Evolutionary conservation across 2,797 vertebrate genomes (phyloP).

Genomic region (Cheirogaleus major): DNA sequence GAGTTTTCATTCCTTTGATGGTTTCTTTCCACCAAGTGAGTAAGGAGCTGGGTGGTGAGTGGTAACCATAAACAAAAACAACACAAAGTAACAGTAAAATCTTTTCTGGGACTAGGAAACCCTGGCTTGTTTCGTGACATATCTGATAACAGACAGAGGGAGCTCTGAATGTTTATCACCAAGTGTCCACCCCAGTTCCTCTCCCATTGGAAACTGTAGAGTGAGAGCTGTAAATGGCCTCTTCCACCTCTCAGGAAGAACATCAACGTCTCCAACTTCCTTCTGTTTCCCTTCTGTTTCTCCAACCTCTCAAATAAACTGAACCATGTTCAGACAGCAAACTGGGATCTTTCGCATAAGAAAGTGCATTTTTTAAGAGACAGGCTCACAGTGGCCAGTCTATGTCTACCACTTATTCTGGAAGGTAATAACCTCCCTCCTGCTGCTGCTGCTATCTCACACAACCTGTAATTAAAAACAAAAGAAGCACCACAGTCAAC

Average conservation of each 20-base stretch:
- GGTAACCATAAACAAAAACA: neutral
- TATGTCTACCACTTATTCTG: neutral
- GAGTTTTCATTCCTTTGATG: neutral
- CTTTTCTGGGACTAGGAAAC: neutral
- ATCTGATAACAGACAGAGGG: neutral
- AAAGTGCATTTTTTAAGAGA: neutral
- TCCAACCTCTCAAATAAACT: neutral
- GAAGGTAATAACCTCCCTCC: constrained; percentile 67
- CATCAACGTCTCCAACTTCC: neutral
- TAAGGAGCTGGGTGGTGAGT: neutral
- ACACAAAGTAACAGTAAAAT: neutral
- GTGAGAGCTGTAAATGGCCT: neutral
- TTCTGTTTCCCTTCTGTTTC: neutral
- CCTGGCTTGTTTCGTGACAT: neutral
- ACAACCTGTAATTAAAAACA: constrained; percentile 63
- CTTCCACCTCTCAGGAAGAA: neutral
- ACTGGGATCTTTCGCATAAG: rapidly evolving
- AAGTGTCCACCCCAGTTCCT: rapidly evolving
- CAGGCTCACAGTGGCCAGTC: rapidly evolving
- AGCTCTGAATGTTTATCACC: rapidly evolving
- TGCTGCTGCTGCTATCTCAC: constrained; percentile 78
- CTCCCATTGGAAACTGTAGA: rapidly evolving
- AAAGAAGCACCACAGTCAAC: constrained; percentile 8
- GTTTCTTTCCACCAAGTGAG: constrained; percentile 63
- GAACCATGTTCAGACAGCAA: neutral